Evolutionary conservation across 1,140 invertebrate genomes (phyloP), one percentile per base, ranked within the genome.

Genomic region (Cataglyphis hispanica): DNA sequence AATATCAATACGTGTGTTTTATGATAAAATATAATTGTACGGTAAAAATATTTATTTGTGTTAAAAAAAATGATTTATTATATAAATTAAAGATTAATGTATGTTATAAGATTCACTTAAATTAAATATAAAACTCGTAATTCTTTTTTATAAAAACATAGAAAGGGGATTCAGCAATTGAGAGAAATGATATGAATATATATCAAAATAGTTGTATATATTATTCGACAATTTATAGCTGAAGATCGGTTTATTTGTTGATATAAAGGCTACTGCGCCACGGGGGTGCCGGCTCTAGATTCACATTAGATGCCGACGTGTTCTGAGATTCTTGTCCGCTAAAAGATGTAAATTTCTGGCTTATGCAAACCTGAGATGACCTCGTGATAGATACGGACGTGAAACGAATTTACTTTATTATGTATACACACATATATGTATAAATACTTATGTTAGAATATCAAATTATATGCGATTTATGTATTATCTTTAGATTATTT

Each of bases 231-330:
- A 89, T 90, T 89, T 89, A 3, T 46, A 27, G 61, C 37, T 63
- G 60, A 84, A 56, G 77, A 89, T 86, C 86, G 70, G 81, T 56
- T 90, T 85, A 92, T 91, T 91, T 87, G 72, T 75, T 69, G 77
- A 63, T 56, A 77, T 84, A 90, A 89, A 72, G 66, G 13, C 76
- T 31, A 53, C 63, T 63, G 50, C 91, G 27, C 91, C 56, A 72
- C 87, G 58, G 87, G 90, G 69, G 78, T 85, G 75, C 89, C 46
- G 85, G 87, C 85, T 91, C 88, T 69, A 92, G 91, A 93, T 93
- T 89, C 89, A 87, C 90, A 91, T 93, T 91, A 88, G 89, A 93
- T 92, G 84, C 56, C 87, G 85, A 92, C 91, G 91, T 88, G 80
- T 90, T 93, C 92, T 60, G 25, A 92, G 89, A 90, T 85, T 78